Conservation (phyloP, 2,888 invertebrate genomes). For the Hypomecis punctinalis region DNA sequence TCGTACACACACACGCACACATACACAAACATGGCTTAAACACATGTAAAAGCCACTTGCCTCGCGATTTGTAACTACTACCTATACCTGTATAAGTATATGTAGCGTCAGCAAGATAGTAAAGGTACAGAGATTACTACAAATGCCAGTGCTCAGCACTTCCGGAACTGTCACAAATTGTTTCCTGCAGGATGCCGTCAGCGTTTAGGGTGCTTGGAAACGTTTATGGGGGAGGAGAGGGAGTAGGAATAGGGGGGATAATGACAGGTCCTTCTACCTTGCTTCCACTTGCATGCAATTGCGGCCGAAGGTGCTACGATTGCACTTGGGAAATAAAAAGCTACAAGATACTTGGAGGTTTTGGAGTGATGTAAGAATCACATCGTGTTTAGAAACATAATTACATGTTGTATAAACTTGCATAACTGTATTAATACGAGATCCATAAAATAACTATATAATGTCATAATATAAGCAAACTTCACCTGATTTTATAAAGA, state of each 20-base stretch:
- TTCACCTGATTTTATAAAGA: too few species aligned
- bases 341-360: not conserved
- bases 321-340: not conserved
- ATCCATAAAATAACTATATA: too few species aligned
- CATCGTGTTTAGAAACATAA: too few species aligned
- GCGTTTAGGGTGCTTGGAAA: constrained; percentile 24
- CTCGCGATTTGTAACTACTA: too few species aligned
- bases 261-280: constrained; percentile 23
- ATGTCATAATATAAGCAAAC: too few species aligned
- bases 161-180: constrained; percentile 49
- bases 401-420: too few species aligned
- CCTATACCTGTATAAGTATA: too few species aligned
- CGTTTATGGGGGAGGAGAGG: constrained; percentile 41
- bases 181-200: constrained; percentile 49
- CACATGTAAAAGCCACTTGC: too few species aligned
- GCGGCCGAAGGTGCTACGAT: not conserved
- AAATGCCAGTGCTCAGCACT: constrained; percentile 14
- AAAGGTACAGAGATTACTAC: not conserved
- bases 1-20: too few species aligned
- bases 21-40: too few species aligned
- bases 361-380: too few species aligned
- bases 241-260: constrained; percentile 14
- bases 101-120: not conserved
- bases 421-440: too few species aligned
- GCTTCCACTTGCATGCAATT: not conserved